Evolutionary conservation across 2,113 vertebrate genomes (phyloP).

Genomic region (Peromyscus polionotus): DNA sequence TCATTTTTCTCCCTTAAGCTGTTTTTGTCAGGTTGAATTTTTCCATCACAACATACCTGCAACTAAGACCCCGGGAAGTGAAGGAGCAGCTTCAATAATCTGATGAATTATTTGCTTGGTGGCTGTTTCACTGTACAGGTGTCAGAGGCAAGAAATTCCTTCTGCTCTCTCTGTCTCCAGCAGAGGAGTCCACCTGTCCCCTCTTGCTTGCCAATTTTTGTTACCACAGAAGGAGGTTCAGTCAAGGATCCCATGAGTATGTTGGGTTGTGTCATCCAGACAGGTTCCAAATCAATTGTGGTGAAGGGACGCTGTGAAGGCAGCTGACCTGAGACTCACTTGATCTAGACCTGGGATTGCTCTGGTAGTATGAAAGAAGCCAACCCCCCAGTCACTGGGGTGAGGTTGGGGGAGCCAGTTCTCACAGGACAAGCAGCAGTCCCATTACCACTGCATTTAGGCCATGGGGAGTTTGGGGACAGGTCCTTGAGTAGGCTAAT

Average conservation of each 20-base stretch:
- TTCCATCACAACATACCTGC: not conserved
- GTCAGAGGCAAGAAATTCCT: not conserved
- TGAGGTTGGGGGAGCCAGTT: not conserved
- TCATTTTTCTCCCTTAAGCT: not conserved
- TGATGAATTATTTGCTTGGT: not conserved
- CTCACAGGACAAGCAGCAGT: not conserved
- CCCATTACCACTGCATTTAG: not conserved
- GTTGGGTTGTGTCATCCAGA: not conserved
- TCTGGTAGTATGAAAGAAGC: not conserved
- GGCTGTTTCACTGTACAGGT: not conserved
- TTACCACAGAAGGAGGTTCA: constrained; percentile 22
- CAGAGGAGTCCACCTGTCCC: not conserved
- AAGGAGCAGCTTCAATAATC: not conserved
- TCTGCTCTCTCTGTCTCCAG: not conserved
- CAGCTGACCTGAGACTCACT: not conserved
- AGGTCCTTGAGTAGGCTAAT: not conserved
- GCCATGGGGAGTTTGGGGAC: not conserved
- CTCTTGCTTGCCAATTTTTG: not conserved
- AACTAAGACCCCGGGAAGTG: not conserved
- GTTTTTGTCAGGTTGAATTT: not conserved
- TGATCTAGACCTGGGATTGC: not conserved
- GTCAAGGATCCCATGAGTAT: not conserved
- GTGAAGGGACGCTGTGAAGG: not conserved
- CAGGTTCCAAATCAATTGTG: not conserved
- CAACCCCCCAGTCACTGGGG: not conserved